Evolutionary conservation across 2,113 vertebrate species (phyloP), one percentile per base, ranked within the genome.

Genomic region (Cryptotis parvus): DNA sequence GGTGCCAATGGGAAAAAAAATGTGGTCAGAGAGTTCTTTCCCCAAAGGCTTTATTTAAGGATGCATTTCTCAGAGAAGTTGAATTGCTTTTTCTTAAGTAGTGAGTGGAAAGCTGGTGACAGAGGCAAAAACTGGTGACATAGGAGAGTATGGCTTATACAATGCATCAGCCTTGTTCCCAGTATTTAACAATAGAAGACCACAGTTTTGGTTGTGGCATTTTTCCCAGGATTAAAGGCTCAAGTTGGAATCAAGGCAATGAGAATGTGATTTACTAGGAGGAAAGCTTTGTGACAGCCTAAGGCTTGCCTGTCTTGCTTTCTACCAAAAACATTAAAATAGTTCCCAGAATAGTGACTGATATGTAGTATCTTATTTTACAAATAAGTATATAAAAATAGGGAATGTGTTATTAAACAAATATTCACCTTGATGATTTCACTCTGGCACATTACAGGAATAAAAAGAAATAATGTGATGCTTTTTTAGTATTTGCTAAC

Each of bases 191-290:
- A 26, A 35, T 4, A 41, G 22, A 66, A 24, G 66, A 35, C 58
- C 94, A 43, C 37, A 55, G 39, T 82, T 76, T 79, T 55, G n/a
- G 49, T 33, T 31, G 39, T 61, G 33, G 15, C 31, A 35, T 37
- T 77, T 88, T 92, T 76, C 45, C 41, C 74, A 81, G 72, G n/a
- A 86, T 76, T 84, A 69, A 89, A 78, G 39, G 29, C 45, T 93
- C 22, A 77, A 81, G 24, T 61, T 70, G 89, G 31, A 91, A 84
- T 7, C 5, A 49, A 75, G 49, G 55, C 52, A 88, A 58, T 26
- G 52, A 72, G 43, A 72, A 78, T 86, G 74, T 63, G 37, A 87
- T 33, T 88, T 52, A n/a, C 49, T 81, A 61, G 61, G 39, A 89
- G 37, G 63, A 63, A 41, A 90, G 18, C 5, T 63, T 26, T 66